Percentiles rank a stretch among this genome's conserved stretches.
Evolutionary conservation across 2,888 invertebrate genomes (phyloP).

Genomic region (Caenorhabditis sinica): DNA sequence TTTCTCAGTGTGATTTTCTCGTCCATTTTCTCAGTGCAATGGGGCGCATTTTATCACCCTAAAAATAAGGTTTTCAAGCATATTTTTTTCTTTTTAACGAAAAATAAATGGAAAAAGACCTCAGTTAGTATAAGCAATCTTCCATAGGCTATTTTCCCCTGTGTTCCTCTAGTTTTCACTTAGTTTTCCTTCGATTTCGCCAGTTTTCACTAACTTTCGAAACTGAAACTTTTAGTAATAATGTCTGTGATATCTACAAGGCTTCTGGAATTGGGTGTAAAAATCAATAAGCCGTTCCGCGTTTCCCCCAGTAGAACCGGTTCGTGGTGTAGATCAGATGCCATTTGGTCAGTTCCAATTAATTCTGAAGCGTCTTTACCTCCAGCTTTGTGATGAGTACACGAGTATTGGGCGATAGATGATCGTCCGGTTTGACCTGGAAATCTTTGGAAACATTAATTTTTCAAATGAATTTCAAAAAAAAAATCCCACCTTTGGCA

Average conservation of each 20-base stretch:
- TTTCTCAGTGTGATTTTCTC: too few species aligned
- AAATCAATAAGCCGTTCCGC: constrained; percentile 45
- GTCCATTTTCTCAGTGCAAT: too few species aligned
- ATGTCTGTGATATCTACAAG: not conserved
- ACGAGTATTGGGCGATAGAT: constrained; percentile 60
- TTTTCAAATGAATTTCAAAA: not conserved
- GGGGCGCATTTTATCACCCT: too few species aligned
- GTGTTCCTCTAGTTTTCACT: not conserved
- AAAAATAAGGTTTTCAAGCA: too few species aligned
- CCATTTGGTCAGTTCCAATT: not conserved
- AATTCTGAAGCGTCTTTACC: constrained; percentile 41
- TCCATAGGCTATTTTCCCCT: not conserved
- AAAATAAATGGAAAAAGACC: too few species aligned
- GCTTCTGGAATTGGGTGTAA: constrained; percentile 27
- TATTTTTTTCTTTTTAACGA: too few species aligned
- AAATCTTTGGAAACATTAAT: constrained; percentile 1
- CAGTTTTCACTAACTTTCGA: constrained; percentile 14
- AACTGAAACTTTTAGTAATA: not conserved
- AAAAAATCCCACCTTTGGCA: constrained; percentile 30
- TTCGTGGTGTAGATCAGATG: not conserved
- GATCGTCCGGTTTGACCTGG: constrained; percentile 56
- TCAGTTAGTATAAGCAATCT: not conserved
- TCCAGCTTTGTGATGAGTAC: constrained; percentile 65
- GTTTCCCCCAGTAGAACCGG: constrained; percentile 13
- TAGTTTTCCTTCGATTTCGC: not conserved